Conservation (phyloP, 2,888 invertebrate species). For the Drosophila kanekoi region DNA sequence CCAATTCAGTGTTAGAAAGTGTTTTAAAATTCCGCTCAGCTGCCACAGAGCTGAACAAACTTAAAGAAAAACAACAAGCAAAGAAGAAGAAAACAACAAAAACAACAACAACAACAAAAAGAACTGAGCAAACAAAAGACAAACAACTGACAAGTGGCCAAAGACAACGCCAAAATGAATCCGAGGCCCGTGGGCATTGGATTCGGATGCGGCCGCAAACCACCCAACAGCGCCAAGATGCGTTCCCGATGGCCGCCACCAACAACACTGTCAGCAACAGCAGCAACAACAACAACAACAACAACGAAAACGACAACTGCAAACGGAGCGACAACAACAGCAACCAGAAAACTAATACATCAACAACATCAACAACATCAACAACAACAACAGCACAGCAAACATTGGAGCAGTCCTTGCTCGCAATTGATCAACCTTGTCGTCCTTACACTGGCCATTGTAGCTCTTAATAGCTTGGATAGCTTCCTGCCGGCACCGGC, state of each 20-base stretch:
- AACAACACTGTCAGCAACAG: slow-evolving; percentile 6
- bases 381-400: slow-evolving; percentile 26
- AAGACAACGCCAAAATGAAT: slow-evolving; percentile 77
- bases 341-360: slow-evolving; percentile 2
- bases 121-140: slow-evolving; percentile 9
- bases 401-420: slow-evolving; percentile 44
- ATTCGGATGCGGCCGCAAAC: slow-evolving; percentile 79
- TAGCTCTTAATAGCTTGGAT: slow-evolving; percentile 80
- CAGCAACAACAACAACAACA: slow-evolving; percentile 14
- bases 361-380: slow-evolving; percentile 17
- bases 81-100: slow-evolving; percentile 3
- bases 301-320: slow-evolving; percentile 6
- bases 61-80: slow-evolving; percentile 3
- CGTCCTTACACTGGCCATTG: slow-evolving; percentile 71
- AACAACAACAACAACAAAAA: slow-evolving; percentile 9
- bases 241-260: slow-evolving; percentile 59
- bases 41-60: slow-evolving; percentile 12
- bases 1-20: slow-evolving; percentile 20
- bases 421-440: slow-evolving; percentile 70
- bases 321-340: slow-evolving; percentile 11
- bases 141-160: slow-evolving; percentile 49
- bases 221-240: slow-evolving; percentile 64
- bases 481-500: slow-evolving; percentile 66
- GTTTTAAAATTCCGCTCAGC: slow-evolving; percentile 2
- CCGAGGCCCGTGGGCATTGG: slow-evolving; percentile 83